Percentiles rank a stretch among this genome's conserved stretches.
Conservation (phyloP, 2,797 vertebrate species). For the Urosaurus nigricauda region DNA sequence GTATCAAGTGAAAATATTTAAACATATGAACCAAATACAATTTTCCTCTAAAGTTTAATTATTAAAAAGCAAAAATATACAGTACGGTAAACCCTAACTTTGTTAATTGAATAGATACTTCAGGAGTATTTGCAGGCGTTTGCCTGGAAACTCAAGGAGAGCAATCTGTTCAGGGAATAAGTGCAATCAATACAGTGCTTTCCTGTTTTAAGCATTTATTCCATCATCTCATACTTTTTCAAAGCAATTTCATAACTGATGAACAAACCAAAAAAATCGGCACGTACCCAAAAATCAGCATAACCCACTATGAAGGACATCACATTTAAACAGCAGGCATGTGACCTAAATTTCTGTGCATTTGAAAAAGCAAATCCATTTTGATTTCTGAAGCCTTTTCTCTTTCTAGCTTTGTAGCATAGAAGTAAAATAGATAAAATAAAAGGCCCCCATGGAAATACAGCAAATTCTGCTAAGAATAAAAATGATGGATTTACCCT, state of each 20-base stretch:
- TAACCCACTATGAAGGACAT: not conserved
- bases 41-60: not conserved
- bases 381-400: not conserved
- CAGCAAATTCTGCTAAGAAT: conserved; percentile 11
- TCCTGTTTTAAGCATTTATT: conserved; percentile 45
- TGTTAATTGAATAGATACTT: conserved; percentile 22
- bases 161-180: not conserved
- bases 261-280: conserved; percentile 10
- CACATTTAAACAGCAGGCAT: not conserved
- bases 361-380: conserved; percentile 38
- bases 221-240: conserved; percentile 43
- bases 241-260: conserved; percentile 41
- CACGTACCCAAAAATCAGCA: not conserved
- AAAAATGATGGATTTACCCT: conserved; percentile 8
- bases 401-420: conserved; percentile 1
- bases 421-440: conserved; percentile 17
- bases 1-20: not conserved
- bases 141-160: not conserved
- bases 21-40: not conserved
- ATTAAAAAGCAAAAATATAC: not conserved
- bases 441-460: not conserved
- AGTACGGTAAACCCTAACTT: conserved; percentile 49
- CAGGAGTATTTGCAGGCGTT: not conserved
- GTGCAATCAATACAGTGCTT: not conserved
- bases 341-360: not conserved